Evolutionary conservation across 2,888 invertebrate species (phyloP).

Genomic region (Calameuta idolon): DNA sequence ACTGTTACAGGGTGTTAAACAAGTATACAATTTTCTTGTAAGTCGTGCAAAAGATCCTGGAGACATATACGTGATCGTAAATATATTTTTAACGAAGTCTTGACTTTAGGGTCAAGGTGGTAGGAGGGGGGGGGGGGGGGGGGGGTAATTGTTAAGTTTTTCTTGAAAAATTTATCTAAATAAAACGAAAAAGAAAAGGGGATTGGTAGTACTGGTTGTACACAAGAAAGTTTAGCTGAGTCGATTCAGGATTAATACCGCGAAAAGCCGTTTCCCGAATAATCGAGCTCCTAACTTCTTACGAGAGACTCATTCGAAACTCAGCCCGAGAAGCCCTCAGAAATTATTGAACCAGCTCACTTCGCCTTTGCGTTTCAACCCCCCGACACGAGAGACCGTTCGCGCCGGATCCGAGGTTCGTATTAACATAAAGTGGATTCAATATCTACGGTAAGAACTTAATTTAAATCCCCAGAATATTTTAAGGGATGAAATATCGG

Average conservation of each 20-base stretch:
- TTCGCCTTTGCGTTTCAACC: conserved; percentile 26
- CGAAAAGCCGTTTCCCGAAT: conserved; percentile 39
- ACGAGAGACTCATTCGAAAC: conserved; percentile 22
- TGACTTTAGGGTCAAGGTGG: background rate
- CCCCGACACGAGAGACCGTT: conserved; percentile 19
- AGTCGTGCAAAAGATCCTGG: background rate
- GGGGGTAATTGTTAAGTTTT: background rate
- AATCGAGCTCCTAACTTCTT: conserved; percentile 31
- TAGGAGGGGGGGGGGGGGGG: no score
- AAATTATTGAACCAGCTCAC: conserved; percentile 41
- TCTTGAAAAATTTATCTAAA: background rate
- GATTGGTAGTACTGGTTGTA: background rate
- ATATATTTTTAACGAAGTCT: background rate
- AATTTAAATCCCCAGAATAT: conserved; percentile 56
- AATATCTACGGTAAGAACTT: conserved; percentile 56
- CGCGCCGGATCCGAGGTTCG: conserved; percentile 17
- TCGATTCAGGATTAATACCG: conserved; percentile 34
- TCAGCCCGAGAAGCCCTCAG: conserved; percentile 25
- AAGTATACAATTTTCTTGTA: background rate
- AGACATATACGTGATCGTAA: background rate
- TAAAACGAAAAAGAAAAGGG: background rate
- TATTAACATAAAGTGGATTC: conserved; percentile 61
- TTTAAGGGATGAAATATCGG: conserved; percentile 53
- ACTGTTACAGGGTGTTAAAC: no score
- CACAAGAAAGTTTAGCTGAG: background rate